Evolutionary conservation across 2,888 invertebrate genomes (phyloP), one percentile per base, ranked within the genome.

Genomic region (Leptothorax acervorum): DNA sequence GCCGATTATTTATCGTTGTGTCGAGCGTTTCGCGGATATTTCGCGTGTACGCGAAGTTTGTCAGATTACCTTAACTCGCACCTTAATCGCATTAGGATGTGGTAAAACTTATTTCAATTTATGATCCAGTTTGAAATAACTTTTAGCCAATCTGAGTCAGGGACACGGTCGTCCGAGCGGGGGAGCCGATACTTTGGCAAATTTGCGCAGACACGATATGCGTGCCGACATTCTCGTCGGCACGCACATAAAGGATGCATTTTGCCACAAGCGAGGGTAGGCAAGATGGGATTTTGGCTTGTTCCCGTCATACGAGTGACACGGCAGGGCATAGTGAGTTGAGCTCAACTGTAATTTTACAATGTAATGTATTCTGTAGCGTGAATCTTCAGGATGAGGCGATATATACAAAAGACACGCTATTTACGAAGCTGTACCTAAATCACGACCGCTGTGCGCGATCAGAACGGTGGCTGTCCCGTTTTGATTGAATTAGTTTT

Each of bases 61-160:
- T 66, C 87, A 81, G 84, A 83, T 71, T 85, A 83, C 66, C 75
- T 71, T 85, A 81, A 81, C 75, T 73, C 63, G 68, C 70, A 71
- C 55, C 5, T 55, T 23, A 68, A 45, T 79, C 82, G 42, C 70
- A 74, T 85, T 85, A 74, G 84, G 90, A 89, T 89, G 78, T 89
- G 93, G 92, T 93, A 92, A 92, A 94, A 93, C 92, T 94, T 94
- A 94, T 95, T 95, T 94, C 94, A 94, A 94, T 92, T 92, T 89
- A 89, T 93, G 94, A 94, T 95, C 94, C 94, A 95, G 92, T 92
- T 94, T 94, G 94, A 94, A 95, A 95, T 94, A 94, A 93, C 92
- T 94, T 95, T 95, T 93, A 94, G 89, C 93, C 90, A 91, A 90
- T 91, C 91, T 91, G 31, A 31, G 68, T 11, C 31, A n/a, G 53